Percentiles rank a stretch among this genome's conserved stretches.
phyloP scores from a whole-genome alignment of 2,888 invertebrate genomes.

The Andrena hattorfiana region DNA sequence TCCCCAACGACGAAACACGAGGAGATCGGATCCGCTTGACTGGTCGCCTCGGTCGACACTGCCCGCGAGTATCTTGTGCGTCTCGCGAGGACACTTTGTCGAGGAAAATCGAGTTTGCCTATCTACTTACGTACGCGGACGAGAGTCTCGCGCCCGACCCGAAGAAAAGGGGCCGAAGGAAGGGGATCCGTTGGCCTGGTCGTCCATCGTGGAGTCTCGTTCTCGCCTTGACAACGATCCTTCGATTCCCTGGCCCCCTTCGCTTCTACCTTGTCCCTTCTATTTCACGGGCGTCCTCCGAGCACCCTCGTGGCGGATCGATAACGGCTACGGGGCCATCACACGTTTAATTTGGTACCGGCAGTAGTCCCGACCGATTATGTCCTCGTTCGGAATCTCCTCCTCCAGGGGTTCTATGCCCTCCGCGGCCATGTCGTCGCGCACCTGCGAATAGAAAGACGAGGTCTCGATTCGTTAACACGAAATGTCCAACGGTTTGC shows the following conservation, averaged over 20 bases:
- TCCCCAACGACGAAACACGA: no score
- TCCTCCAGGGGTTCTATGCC: slow-evolving; percentile 87
- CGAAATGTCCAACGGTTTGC: no score
- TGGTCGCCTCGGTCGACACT: no score
- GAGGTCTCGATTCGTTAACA: neutral
- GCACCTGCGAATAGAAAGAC: slow-evolving; percentile 83
- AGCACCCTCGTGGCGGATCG: slow-evolving; percentile 21
- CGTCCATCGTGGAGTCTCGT: slow-evolving; percentile 5
- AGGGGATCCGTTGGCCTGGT: neutral
- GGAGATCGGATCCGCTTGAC: no score
- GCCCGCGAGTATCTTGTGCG: no score
- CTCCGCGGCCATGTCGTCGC: slow-evolving; percentile 87
- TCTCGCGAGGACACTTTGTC: slow-evolving; percentile 11
- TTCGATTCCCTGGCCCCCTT: slow-evolving; percentile 8
- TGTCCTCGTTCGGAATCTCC: slow-evolving; percentile 87
- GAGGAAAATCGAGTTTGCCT: slow-evolving; percentile 67
- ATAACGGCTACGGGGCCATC: slow-evolving; percentile 58
- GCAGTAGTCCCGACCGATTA: slow-evolving; percentile 87
- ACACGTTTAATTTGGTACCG: slow-evolving; percentile 84
- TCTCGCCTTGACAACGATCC: slow-evolving; percentile 50
- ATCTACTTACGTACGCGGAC: slow-evolving; percentile 66
- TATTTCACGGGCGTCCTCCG: neutral
- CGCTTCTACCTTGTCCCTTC: neutral
- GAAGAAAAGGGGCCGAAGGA: slow-evolving; percentile 22
- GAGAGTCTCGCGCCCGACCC: slow-evolving; percentile 45